Evolutionary conservation across 2,888 invertebrate species (phyloP).

Genomic region (Gandaritis pyraliata): DNA sequence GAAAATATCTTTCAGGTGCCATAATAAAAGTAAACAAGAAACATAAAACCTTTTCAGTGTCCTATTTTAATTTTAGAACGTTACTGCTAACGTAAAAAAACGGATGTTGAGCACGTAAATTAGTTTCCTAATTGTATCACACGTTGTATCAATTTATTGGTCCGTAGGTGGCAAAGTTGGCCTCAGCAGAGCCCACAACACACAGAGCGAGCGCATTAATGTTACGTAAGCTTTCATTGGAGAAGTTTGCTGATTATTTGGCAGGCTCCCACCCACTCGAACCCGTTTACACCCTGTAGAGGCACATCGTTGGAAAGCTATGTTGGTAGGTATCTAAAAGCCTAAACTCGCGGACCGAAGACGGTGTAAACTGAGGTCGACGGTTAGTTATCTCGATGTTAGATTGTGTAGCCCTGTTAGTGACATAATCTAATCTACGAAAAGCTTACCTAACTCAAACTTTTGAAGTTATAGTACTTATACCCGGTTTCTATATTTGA

Average conservation of each 20-base stretch:
- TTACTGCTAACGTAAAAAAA: slow-evolving; percentile 2
- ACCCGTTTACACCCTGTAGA: slow-evolving; percentile 51
- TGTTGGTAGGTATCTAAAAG: slow-evolving; percentile 7
- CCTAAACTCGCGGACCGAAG: slow-evolving; percentile 1
- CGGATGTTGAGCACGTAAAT: slow-evolving; percentile 7
- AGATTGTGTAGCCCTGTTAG: slow-evolving; percentile 19
- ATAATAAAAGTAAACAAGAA: slow-evolving; percentile 19
- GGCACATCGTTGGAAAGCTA: slow-evolving; percentile 44
- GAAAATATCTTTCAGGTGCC: slow-evolving; percentile 23
- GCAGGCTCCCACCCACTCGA: slow-evolving; percentile 54
- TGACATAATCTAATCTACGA: slow-evolving; percentile 24
- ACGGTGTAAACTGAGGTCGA: slow-evolving; percentile 14
- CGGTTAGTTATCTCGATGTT: slow-evolving; percentile 20
- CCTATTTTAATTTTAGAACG: not conserved
- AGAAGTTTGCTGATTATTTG: slow-evolving; percentile 65
- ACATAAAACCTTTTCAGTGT: slow-evolving; percentile 7
- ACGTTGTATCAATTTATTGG: slow-evolving; percentile 19
- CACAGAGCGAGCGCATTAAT: slow-evolving; percentile 44
- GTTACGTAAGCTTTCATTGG: slow-evolving; percentile 63
- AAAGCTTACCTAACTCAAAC: slow-evolving; percentile 9
- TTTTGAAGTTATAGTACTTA: not conserved
- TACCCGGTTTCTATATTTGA: no score
- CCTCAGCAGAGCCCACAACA: slow-evolving; percentile 55
- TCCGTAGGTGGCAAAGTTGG: slow-evolving; percentile 44
- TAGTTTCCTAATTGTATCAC: slow-evolving; percentile 6